These are phyloP conservation scores for Melanostigma gelatinosum DNA, from an alignment of 2,113 vertebrate species.

Conservation along the genomic window DNA sequence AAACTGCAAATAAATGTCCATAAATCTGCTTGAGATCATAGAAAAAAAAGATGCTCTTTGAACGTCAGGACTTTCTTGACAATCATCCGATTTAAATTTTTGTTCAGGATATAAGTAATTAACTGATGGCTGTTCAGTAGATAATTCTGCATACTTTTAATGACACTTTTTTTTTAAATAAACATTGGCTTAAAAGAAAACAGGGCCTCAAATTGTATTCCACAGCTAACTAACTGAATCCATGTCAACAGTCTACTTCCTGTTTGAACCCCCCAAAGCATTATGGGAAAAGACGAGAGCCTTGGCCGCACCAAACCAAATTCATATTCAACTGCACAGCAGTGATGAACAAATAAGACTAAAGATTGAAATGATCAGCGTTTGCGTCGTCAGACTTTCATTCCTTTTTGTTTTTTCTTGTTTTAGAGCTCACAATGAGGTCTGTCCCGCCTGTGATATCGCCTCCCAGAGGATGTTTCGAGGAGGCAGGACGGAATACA, in stretches of 20 bases:
- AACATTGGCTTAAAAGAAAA: not conserved
- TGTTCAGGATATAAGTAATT: not conserved
- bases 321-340: too few species aligned
- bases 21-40: not conserved
- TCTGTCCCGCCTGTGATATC: constrained; percentile 83
- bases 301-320: too few species aligned
- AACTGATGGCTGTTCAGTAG: too few species aligned
- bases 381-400: not conserved
- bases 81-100: not conserved
- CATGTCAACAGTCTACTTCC: not conserved
- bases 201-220: not conserved
- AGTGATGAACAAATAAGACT: not conserved
- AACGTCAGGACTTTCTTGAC: not conserved
- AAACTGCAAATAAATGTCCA: not conserved
- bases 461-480: constrained; percentile 85
- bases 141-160: not conserved
- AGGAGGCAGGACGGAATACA: constrained; percentile 84
- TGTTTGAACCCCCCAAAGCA: not conserved
- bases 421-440: constrained; percentile 81
- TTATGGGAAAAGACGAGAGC: not conserved
- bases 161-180: too few species aligned
- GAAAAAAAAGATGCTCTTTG: not conserved
- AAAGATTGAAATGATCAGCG: not conserved
- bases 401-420: not conserved
- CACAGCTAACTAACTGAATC: not conserved